These are phyloP conservation scores for Rutpela maculata DNA, from an alignment of 2,888 invertebrate genomes.

Conservation along the genomic window DNA sequence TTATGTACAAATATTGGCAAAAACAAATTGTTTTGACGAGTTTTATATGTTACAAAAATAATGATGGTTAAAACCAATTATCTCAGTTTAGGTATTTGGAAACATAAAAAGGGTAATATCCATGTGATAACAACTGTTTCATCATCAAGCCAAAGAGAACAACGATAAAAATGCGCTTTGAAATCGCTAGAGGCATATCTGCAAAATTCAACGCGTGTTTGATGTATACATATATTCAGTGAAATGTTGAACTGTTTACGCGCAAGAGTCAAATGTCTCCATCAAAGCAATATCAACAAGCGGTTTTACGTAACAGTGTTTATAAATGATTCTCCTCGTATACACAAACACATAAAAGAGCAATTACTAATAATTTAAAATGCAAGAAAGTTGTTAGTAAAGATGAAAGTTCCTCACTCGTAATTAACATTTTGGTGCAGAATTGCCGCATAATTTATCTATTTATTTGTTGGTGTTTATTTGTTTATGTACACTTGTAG, in stretches of 20 bases:
- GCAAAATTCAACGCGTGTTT: not conserved
- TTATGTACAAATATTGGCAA: no score
- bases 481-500: no score
- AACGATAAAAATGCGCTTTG: not conserved
- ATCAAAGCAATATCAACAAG: conserved; percentile 1
- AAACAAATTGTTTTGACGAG: no score
- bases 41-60: no score
- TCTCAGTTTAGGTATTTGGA: no score
- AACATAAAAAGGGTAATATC: not conserved
- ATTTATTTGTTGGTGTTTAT: no score
- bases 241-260: not conserved
- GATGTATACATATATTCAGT: not conserved
- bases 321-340: not conserved
- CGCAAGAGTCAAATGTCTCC: not conserved
- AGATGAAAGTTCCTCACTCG: no score
- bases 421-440: no score
- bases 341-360: not conserved
- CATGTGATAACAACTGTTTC: not conserved
- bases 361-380: no score
- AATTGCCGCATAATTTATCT: no score
- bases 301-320: not conserved
- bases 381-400: no score
- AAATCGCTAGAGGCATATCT: conserved; percentile 1
- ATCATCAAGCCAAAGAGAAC: not conserved
- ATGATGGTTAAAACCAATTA: no score